Evolutionary conservation across 2,888 invertebrate species (phyloP).

Genomic region (Endotricha flammealis): DNA sequence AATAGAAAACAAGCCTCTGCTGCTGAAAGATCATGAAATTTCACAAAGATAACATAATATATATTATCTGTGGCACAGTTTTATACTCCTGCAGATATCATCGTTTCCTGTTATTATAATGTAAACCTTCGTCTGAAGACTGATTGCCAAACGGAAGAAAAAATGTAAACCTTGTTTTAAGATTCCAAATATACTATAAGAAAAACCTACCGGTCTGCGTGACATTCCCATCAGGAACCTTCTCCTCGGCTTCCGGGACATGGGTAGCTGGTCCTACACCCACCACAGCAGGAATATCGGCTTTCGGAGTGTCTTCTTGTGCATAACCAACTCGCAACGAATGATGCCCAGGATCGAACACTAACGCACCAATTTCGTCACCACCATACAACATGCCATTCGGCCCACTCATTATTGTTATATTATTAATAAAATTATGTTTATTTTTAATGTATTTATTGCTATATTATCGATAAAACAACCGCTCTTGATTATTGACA

Average conservation of each 20-base stretch:
- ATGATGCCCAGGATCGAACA: slow-evolving; percentile 92
- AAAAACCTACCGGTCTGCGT: slow-evolving; percentile 71
- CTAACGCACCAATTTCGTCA: slow-evolving; percentile 98
- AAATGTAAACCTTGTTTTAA: no score
- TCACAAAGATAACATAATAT: no score
- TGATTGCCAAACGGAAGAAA: no score
- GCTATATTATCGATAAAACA: no score
- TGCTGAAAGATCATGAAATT: no score
- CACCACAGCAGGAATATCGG: slow-evolving; percentile 95
- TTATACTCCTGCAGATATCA: no score
- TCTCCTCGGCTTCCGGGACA: slow-evolving; percentile 86
- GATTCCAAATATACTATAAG: slow-evolving; percentile 1
- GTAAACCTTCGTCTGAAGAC: no score
- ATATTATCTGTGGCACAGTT: no score
- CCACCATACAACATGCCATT: slow-evolving; percentile 91
- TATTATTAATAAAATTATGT: neutral
- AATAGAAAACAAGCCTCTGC: no score
- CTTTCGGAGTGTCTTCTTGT: slow-evolving; percentile 99
- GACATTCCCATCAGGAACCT: slow-evolving; percentile 84
- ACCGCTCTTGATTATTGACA: no score
- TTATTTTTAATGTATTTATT: neutral
- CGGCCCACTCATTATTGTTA: slow-evolving; percentile 57
- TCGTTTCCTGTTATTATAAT: no score
- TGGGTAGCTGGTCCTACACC: slow-evolving; percentile 87
- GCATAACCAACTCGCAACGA: slow-evolving; percentile 95